Evolutionary conservation across 2,888 invertebrate species (phyloP), one percentile per base, ranked within the genome.

Genomic region (Flabesymbios commensalis): DNA sequence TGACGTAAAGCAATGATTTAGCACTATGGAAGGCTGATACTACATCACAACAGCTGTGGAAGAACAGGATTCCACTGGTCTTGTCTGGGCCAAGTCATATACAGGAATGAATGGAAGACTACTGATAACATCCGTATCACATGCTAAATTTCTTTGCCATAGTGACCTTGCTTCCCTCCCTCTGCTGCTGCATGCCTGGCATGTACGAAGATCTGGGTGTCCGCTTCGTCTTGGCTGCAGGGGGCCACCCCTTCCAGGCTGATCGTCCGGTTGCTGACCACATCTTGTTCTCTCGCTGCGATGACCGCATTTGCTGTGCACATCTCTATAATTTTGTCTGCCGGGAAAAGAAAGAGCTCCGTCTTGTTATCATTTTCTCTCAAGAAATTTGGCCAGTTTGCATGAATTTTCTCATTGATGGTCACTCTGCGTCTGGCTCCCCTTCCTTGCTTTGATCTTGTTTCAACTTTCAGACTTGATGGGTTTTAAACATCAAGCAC

Each of bases 211-310:
- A 59, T 48, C 19, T 54, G n/a, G n/a, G 62, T 68, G 43, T 69
- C 64, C 14, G 67, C 59, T 59, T 71, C 64, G 45, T 68, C 63
- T 29, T 69, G 69, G 33, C 43, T 57, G 36, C 70, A 65, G 31
- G 57, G 57, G 5, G 19, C 59, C n/a, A 64, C 22, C 2, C 19
- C 48, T 29, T 32, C 53, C n/a, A 57, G n/a, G 43, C 28, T 24
- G 26, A 57, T 32, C 10, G 5, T 22, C 4, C 33, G n/a, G 54
- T 49, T 59, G 58, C 43, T 57, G 33, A 67, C 32, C 48, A 36
- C 57, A 66, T 43, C 26, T 49, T 57, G 41, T 29, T 39, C 66
- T 41, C 67, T 67, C 26, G 57, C 63, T 22, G 67, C 58, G 48
- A 63, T 51, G 54, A 68, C 55, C 2, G 19, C 22, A 42, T 57